A percentile compares a stretch with the other conserved stretches of the same genome.
phyloP scores from a whole-genome alignment of 2,797 vertebrate genomes.

The Acanthopagrus latus region DNA sequence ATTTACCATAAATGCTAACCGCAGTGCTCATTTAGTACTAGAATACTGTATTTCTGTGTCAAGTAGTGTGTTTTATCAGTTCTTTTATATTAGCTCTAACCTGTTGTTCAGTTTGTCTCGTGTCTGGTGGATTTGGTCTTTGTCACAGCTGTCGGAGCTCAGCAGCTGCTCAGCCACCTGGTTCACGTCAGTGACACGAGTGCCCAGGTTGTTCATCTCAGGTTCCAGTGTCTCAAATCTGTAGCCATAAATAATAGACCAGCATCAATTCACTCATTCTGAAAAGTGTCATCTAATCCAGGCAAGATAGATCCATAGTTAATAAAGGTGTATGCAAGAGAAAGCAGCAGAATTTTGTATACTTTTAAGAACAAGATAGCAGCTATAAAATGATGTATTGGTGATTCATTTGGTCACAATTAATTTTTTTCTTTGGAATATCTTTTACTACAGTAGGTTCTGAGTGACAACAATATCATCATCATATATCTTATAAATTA shows the following conservation, averaged over 20 bases:
- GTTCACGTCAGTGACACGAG: conserved; percentile 90
- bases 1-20: conserved; percentile 1
- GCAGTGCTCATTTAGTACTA: background rate
- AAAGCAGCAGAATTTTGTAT: background rate
- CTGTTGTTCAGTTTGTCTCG: conserved; percentile 92
- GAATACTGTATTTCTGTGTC: background rate
- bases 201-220: conserved; percentile 92
- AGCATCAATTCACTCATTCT: conserved; percentile 23
- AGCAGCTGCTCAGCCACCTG: conserved; percentile 89
- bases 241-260: conserved; percentile 34
- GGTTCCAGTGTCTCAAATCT: conserved; percentile 97
- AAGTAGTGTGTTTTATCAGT: background rate
- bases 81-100: conserved; percentile 74
- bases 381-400: background rate
- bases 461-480: background rate
- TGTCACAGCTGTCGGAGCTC: conserved; percentile 87
- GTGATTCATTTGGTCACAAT: no score
- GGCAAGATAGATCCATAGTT: background rate
- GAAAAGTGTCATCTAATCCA: background rate
- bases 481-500: background rate
- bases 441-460: background rate
- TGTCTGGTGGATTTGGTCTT: conserved; percentile 90
- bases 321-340: background rate
- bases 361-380: conserved; percentile 2
- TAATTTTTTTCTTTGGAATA: no score